Conservation (phyloP, 2,113 vertebrate genomes). For the Sinocyclocheilus rhinocerous region DNA sequence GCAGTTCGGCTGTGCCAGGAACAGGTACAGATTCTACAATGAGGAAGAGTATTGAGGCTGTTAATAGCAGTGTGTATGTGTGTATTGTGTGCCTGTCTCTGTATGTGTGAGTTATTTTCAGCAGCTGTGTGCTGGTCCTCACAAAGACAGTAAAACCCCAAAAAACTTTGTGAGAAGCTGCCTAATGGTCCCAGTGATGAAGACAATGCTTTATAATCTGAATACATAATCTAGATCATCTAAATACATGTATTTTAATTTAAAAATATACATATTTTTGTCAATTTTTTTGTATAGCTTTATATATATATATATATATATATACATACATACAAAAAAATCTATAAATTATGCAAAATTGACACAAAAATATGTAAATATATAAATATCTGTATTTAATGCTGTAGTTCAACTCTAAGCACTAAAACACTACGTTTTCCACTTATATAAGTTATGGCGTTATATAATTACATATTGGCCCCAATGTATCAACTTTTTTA, state of each 20-base stretch:
- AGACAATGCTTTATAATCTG: too few species aligned
- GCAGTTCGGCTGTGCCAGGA: slow-evolving; percentile 89
- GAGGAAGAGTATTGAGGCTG: slow-evolving; percentile 25
- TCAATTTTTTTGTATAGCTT: too few species aligned
- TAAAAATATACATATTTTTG: too few species aligned
- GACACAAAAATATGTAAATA: too few species aligned
- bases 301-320: too few species aligned
- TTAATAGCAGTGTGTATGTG: slow-evolving; percentile 21
- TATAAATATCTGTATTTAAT: too few species aligned
- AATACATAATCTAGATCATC: too few species aligned
- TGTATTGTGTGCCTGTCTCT: background rate
- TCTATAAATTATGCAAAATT: too few species aligned
- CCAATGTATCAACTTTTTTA: background rate
- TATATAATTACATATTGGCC: background rate
- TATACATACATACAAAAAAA: too few species aligned
- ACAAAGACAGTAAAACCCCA: background rate
- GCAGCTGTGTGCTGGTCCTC: slow-evolving; percentile 5
- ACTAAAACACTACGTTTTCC: too few species aligned
- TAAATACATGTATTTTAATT: background rate
- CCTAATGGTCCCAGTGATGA: background rate
- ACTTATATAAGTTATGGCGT: too few species aligned
- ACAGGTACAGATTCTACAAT: slow-evolving; percentile 84
- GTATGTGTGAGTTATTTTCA: background rate
- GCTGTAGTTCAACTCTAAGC: too few species aligned
- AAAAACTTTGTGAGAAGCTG: background rate